Evolutionary conservation across 1,140 invertebrate genomes (phyloP), one percentile per base, ranked within the genome.

Genomic region (Drosophila lowei): DNA sequence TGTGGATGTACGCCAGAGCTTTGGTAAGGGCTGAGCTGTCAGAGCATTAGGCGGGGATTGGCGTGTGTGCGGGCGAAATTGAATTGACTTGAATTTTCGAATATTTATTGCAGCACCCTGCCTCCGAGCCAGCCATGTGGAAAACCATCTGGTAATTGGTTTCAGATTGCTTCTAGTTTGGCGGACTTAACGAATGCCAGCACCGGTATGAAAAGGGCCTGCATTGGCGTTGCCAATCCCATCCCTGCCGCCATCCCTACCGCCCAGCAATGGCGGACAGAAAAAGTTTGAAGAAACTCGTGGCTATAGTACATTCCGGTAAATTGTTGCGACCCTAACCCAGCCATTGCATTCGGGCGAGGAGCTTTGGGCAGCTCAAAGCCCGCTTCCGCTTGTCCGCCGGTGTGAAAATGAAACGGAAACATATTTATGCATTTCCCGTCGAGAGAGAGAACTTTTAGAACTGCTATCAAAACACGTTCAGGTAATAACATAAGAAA

Each of bases 401-500:
- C 23, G n/a, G 8, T 56, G 48, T 28, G 52, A 58, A 57, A 73
- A 60, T 63, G 66, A 56, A 70, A 58, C 52, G 62, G 68, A 76
- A 78, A 67, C 61, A 72, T 78, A 72, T 78, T 78, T 78, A 78
- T 78, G 72, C 76, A 78, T 78, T 78, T 78, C 23, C 58, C 63
- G 55, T 47, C 49, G 54, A 60, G 61, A 58, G 58, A 58, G 47
- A 71, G 72, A 78, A 78, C 72, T 78, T 78, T 72, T 72, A 53
- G 72, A 78, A 67, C 66, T 71, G 72, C 63, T 76, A 76, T 72
- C 75, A 63, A 78, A 78, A 78, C 72, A 78, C 76, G 76, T 78
- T 63, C 67, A 53, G 61, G 76, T 78, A 78, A 78, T 78, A 72
- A 72, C 76, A 78, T 76, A 76, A 76, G 72, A 78, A 78, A 78